Conservation (phyloP, 2,113 vertebrate genomes). For the Urocitellus parryii region DNA sequence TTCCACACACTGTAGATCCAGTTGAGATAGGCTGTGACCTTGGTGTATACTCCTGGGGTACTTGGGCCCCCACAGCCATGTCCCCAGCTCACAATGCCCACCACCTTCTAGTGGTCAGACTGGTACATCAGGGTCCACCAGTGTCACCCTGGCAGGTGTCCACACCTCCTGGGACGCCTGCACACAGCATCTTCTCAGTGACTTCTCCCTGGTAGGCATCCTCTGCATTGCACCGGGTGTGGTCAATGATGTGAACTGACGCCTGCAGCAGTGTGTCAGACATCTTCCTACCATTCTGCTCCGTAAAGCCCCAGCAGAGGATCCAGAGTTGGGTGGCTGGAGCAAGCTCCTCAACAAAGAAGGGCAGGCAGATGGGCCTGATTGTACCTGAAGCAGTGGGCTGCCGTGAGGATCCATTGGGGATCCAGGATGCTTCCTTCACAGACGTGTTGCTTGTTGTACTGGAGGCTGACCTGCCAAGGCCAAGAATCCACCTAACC, state of each 20-base stretch:
- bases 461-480: constrained; percentile 96
- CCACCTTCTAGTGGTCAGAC: constrained; percentile 86
- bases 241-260: constrained; percentile 85
- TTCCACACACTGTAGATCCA: constrained; percentile 90
- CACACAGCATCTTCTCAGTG: constrained; percentile 93
- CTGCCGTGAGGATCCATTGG: constrained; percentile 75
- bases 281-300: constrained; percentile 85
- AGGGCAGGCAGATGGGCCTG: constrained; percentile 93
- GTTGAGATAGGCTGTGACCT: constrained; percentile 89
- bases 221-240: constrained; percentile 85
- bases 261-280: constrained; percentile 92
- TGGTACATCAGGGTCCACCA: constrained; percentile 91
- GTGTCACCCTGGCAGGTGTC: constrained; percentile 98
- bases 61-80: constrained; percentile 89
- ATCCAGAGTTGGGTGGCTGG: constrained; percentile 83
- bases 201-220: constrained; percentile 87
- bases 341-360: constrained; percentile 86
- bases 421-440: constrained; percentile 92
- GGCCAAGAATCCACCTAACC: constrained; percentile 86
- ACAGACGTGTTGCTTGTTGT: constrained; percentile 90
- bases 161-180: constrained; percentile 89
- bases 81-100: constrained; percentile 96
- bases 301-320: constrained; percentile 93
- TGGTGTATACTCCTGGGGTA: constrained; percentile 92
- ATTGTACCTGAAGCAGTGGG: constrained; percentile 86